Base-by-base conservation (phyloP, 2,888 invertebrate genomes). In the Heliconius hortense region DNA sequence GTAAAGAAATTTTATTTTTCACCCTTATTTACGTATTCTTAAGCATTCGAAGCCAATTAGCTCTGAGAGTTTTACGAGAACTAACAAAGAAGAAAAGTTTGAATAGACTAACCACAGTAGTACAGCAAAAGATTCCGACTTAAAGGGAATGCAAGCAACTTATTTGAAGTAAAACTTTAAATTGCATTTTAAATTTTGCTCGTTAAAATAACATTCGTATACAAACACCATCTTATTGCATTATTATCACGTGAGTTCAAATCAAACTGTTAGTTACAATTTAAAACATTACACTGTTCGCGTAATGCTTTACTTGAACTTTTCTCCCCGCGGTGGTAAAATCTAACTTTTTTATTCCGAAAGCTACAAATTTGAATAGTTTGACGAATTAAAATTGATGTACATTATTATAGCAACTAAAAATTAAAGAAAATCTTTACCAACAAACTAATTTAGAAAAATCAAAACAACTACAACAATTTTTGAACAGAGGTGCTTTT, bases 181-280 rank as follows among this genome's bases (percentile, higher is more conserved):
- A 93, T 92, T 92, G 90, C 91, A 91, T 93, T 93, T 91, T 88
- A 91, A 91, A 91, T 89, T 89, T 90, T 83, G 80, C 88, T 90
- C 86, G 88, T 90, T 90, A 91, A 88, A 86, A 88, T 91, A 88
- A 82, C 79, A 81, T 80, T 81, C 76, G 77, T 80, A 81, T 80
- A 82, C 80, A 81, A 81, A 82, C 82, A 78, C 78, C 79, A 77
- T 60, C 26, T 64, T 73, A 72, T 76, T 74, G 53, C 69, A 78
- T 74, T 78, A 78, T 76, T 73, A 69, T 70, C 63, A 74, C 77
- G 63, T 69, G 60, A 28, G 71, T 59, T 26, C 68, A 59, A 68
- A 70, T 39, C 35, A 68, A 21, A 56, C 69, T 69, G 53, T 56
- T 68, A 64, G 8, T 35, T 53, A 48, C 48, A 13, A 56, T 56